Evolutionary conservation across 2,113 vertebrate species (phyloP), one percentile per base, ranked within the genome.

Genomic region (Nothoprocta perdicaria): DNA sequence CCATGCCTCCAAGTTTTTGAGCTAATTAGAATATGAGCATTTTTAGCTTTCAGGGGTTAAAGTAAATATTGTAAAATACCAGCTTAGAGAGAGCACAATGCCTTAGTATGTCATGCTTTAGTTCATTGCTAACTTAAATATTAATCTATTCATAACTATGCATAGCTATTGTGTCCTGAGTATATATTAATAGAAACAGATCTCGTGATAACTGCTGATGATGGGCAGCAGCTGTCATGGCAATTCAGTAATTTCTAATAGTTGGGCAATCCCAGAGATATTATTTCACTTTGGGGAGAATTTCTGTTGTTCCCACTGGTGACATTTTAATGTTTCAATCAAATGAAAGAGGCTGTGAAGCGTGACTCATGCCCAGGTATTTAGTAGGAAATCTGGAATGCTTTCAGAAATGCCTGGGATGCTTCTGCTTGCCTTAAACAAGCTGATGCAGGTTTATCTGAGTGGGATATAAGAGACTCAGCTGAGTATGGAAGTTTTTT

Each of bases 401-500:
- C 15, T 86, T 87, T 75, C 38, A 79, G n/a, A 68, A 87, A 89
- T 72, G 19, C 40, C 35, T 77, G 43, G 46, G 53, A 69, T 0
- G 2, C 12, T 6, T 74, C 33, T 82, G n/a, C 48, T 79, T 58
- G 13, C 12, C 48, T 45, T 41, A 52, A 73, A 6, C 3, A 40
- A 76, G 50, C 18, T 31, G 18, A 31, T 66, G 18, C 41, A 33
- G n/a, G 75, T 10, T 3, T 40, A 12, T 46, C 40, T 69, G 33
- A 79, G 19, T 38, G 10, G 9, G 18, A 40, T 50, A 8, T 24
- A 31, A 22, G 40, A 76, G 53, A 38, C 80, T 27, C 53, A 80
- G 31, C 33, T 73, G 7, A 2, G 6, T 29, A 5, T 17, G 41
- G 68, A 29, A 48, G 41, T 43, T 43, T 43, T 12, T 0, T 0